Percentiles rank a stretch among this genome's conserved stretches.
phyloP scores from a whole-genome alignment of 2,888 invertebrate species.

The Anoncus sp. region DNA sequence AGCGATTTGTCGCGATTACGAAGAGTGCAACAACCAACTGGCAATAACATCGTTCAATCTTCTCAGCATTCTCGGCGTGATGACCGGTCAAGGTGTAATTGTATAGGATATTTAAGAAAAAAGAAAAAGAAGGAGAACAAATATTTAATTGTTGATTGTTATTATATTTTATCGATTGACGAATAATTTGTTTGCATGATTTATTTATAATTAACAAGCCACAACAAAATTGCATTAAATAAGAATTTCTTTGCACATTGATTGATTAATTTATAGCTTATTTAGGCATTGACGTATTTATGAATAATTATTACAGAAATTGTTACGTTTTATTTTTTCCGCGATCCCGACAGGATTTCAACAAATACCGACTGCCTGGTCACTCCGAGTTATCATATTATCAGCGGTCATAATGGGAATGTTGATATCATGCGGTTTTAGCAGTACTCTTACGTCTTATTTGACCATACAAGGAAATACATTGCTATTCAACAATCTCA shows the following conservation, averaged over 20 bases:
- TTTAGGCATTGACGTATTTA: not conserved
- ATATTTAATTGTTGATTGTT: too few relatives aligned
- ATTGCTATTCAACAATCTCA: slow-evolving; percentile 79
- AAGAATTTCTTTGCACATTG: too few relatives aligned
- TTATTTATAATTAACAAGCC: too few relatives aligned
- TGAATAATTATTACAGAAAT: not conserved
- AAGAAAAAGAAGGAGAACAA: too few relatives aligned
- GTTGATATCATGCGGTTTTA: slow-evolving; percentile 73
- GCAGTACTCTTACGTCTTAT: slow-evolving; percentile 80
- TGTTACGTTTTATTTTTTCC: not conserved
- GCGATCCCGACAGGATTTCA: slow-evolving; percentile 67
- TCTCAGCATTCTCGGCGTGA: slow-evolving; percentile 70
- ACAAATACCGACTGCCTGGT: slow-evolving; percentile 71
- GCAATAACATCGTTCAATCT: slow-evolving; percentile 69
- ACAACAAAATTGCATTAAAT: too few relatives aligned
- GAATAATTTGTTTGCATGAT: too few relatives aligned
- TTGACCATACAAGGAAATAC: slow-evolving; percentile 79
- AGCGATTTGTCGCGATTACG: slow-evolving; percentile 49
- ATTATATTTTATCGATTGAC: too few relatives aligned
- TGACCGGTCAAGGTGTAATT: slow-evolving; percentile 77
- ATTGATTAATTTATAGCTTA: too few relatives aligned
- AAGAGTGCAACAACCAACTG: slow-evolving; percentile 68
- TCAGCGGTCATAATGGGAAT: slow-evolving; percentile 73
- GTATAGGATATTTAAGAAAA: too few relatives aligned
- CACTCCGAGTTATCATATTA: slow-evolving; percentile 70